Percentiles rank a stretch among this genome's conserved stretches.
Conservation (phyloP, 2,888 invertebrate species). For the Ormyrus labotus region DNA sequence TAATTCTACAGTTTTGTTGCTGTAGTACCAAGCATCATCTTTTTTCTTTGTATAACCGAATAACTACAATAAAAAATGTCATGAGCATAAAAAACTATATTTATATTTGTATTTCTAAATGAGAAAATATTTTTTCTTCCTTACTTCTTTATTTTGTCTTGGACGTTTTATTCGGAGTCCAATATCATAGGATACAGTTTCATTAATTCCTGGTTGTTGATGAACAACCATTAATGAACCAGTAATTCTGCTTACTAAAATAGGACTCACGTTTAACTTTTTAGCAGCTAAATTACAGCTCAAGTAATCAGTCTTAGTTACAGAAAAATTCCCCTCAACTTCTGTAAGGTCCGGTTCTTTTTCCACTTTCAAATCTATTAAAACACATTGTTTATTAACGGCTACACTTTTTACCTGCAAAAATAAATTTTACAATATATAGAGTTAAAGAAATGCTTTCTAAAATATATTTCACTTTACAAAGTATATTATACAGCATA, state of each 20-base stretch:
- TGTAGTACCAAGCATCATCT: conserved; percentile 86
- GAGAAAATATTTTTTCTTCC: background rate
- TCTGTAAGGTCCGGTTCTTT: conserved; percentile 78
- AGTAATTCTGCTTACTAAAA: conserved; percentile 89
- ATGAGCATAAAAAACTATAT: background rate
- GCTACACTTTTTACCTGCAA: conserved; percentile 78
- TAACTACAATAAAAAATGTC: conserved; percentile 74
- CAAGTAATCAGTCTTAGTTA: conserved; percentile 76
- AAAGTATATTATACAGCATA: background rate
- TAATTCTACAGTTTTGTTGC: conserved; percentile 84
- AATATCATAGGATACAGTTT: conserved; percentile 83
- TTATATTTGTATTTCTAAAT: background rate
- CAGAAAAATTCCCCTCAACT: conserved; percentile 65
- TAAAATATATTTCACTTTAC: conserved; percentile 54
- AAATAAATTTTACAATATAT: conserved; percentile 12
- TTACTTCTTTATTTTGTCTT: conserved; percentile 83
- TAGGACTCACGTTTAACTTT: conserved; percentile 81
- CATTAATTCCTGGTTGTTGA: conserved; percentile 71
- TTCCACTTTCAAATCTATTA: conserved; percentile 77
- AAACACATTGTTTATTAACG: conserved; percentile 79
- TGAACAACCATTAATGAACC: conserved; percentile 84
- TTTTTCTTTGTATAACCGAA: conserved; percentile 88
- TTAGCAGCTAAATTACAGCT: conserved; percentile 79
- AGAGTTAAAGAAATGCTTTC: background rate
- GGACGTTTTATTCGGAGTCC: conserved; percentile 95